Conservation (phyloP, 2,888 invertebrate species). For the Melolontha melolontha region DNA sequence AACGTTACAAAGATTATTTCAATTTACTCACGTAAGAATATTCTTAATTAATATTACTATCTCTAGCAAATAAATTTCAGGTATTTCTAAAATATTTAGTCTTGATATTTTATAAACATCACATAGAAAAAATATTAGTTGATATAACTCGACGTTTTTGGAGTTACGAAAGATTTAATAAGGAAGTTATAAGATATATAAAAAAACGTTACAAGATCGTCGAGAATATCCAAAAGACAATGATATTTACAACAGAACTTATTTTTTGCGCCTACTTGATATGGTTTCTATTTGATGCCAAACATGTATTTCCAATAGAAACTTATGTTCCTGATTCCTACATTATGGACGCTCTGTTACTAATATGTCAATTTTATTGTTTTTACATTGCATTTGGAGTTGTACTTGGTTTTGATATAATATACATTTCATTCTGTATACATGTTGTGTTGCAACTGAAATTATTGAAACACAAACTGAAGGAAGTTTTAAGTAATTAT, state of each 20-base stretch:
- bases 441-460: neutral
- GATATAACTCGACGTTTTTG: neutral
- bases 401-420: neutral
- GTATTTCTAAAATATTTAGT: slow-evolving; percentile 3
- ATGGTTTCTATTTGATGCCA: too few relatives aligned
- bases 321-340: neutral
- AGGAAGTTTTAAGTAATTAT: neutral
- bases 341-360: neutral
- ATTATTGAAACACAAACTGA: slow-evolving; percentile 5
- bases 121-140: slow-evolving; percentile 1
- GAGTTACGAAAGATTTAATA: neutral
- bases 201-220: too few relatives aligned
- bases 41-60: neutral
- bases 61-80: neutral
- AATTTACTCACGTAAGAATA: neutral
- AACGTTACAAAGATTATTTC: neutral
- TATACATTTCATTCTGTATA: neutral
- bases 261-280: too few relatives aligned
- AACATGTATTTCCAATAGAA: neutral
- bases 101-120: neutral
- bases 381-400: neutral
- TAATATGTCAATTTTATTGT: slow-evolving; percentile 1
- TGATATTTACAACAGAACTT: too few relatives aligned
- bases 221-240: too few relatives aligned
- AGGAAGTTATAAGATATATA: too few relatives aligned